A percentile compares a stretch with the other conserved stretches of the same genome.
Conservation (phyloP, 2,888 invertebrate genomes). For the Chrysolina oricalcia region DNA sequence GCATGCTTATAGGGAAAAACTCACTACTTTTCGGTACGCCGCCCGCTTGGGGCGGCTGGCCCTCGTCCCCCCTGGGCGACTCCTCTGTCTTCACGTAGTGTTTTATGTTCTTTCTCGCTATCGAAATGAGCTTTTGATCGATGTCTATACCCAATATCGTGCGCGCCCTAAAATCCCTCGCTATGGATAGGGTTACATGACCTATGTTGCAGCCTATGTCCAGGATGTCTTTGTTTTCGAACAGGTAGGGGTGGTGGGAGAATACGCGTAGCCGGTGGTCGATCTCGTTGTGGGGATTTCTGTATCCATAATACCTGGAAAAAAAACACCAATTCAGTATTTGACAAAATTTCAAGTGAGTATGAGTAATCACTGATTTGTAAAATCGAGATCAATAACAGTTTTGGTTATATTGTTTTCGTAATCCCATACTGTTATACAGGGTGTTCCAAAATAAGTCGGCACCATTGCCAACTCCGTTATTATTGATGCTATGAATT, state of each 20-base stretch:
- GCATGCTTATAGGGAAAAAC: slow-evolving; percentile 91
- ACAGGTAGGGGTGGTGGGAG: slow-evolving; percentile 85
- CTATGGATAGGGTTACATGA: slow-evolving; percentile 92
- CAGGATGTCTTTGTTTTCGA: slow-evolving; percentile 91
- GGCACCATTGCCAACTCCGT: too few species aligned
- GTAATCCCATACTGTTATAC: too few species aligned
- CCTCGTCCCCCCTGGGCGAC: slow-evolving; percentile 57
- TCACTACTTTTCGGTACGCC: slow-evolving; percentile 68
- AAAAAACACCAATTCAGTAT: slow-evolving; percentile 31
- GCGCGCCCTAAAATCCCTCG: slow-evolving; percentile 87
- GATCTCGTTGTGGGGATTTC: slow-evolving; percentile 86
- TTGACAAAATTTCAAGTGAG: too few species aligned
- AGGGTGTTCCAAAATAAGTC: too few species aligned
- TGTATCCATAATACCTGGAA: slow-evolving; percentile 93
- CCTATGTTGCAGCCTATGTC: slow-evolving; percentile 99
- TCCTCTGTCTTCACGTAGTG: slow-evolving; percentile 76
- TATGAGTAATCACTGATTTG: too few species aligned
- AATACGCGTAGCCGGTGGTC: slow-evolving; percentile 91
- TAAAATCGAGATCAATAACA: too few species aligned
- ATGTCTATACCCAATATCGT: slow-evolving; percentile 96
- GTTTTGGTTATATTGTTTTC: too few species aligned
- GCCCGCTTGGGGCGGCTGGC: background rate
- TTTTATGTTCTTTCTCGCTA: slow-evolving; percentile 83
- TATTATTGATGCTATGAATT: too few species aligned
- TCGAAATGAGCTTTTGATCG: slow-evolving; percentile 87